These are phyloP conservation scores for Sapajus apella DNA, from an alignment of 2,113 vertebrate species.

Conservation along the genomic window DNA sequence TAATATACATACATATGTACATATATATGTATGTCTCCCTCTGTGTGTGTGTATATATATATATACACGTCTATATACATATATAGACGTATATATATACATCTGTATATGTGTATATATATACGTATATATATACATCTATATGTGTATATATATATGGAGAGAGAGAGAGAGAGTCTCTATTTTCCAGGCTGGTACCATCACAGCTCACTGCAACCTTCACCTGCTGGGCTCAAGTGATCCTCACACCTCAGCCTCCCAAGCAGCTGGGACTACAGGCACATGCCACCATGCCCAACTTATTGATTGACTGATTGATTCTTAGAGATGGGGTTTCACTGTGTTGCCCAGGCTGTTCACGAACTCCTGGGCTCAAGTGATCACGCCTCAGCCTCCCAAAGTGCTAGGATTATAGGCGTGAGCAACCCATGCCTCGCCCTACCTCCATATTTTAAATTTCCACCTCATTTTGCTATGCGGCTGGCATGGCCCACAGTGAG, in stretches of 20 bases:
- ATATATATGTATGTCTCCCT: too few species aligned
- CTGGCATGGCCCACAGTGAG: neutral
- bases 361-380: neutral
- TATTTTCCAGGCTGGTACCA: neutral
- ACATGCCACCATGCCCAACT: neutral
- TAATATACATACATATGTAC: too few species aligned
- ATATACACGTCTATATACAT: too few species aligned
- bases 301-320: neutral
- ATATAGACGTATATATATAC: too few species aligned
- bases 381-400: neutral
- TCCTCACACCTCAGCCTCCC: neutral
- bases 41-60: too few species aligned
- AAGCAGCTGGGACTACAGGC: neutral
- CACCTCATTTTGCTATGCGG: neutral
- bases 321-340: neutral
- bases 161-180: too few species aligned
- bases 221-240: neutral
- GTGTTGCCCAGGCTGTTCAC: neutral
- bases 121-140: fast-evolving
- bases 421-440: neutral
- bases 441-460: neutral
- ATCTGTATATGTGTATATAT: too few species aligned
- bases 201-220: neutral
- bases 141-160: too few species aligned
- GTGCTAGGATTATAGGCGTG: neutral